A percentile compares a stretch with the other conserved stretches of the same genome.
These are phyloP conservation scores for Macropus fuliginosus DNA, from an alignment of 2,797 vertebrate genomes.

Conservation along the genomic window DNA sequence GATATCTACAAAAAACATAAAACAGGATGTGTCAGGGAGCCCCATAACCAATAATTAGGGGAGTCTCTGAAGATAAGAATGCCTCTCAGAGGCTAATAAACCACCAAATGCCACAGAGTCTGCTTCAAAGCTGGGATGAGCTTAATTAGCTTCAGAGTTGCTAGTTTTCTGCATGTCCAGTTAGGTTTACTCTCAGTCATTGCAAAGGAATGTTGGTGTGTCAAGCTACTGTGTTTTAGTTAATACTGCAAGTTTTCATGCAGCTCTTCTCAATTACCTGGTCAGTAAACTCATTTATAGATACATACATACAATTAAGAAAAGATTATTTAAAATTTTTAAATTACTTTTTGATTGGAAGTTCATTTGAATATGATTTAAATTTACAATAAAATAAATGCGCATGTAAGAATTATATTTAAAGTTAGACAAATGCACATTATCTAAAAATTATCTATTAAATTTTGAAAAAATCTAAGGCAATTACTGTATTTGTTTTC, in stretches of 20 bases:
- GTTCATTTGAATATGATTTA: background rate
- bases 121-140: background rate
- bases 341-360: background rate
- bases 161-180: background rate
- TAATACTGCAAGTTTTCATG: background rate
- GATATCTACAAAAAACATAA: background rate
- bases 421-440: background rate
- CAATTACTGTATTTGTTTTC: background rate
- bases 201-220: background rate
- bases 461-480: background rate
- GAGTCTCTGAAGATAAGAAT: background rate
- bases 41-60: background rate
- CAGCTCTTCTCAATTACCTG: background rate
- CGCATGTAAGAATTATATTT: background rate
- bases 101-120: background rate
- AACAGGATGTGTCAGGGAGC: background rate
- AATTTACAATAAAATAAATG: background rate
- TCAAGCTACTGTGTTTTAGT: background rate
- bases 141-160: background rate
- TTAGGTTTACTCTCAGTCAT: background rate
- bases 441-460: background rate
- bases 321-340: background rate
- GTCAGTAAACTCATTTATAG: background rate
- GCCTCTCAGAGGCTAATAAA: background rate
- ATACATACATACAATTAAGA: background rate